phyloP scores from a whole-genome alignment of 2,113 vertebrate species.

The Todiramphus saurophagus region DNA sequence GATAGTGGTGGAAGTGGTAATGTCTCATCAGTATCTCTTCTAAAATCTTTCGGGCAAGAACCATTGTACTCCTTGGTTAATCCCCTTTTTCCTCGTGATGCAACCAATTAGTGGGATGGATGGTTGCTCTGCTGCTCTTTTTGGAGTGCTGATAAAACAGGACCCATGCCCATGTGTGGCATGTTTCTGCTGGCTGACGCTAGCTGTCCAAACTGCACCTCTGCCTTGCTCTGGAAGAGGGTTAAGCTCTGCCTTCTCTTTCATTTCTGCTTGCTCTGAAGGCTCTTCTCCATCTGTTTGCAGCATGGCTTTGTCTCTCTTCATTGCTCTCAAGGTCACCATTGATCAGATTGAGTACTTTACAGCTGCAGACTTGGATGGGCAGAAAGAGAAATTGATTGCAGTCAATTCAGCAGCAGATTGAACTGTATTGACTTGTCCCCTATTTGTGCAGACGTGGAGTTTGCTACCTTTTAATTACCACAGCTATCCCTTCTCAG shows the following conservation, averaged over 20 bases:
- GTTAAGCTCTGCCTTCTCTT: neutral
- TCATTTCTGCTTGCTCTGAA: neutral
- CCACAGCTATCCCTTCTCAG: neutral
- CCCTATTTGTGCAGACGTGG: conserved; percentile 17
- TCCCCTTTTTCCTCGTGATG: neutral
- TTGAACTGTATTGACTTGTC: conserved; percentile 59
- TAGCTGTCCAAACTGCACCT: neutral
- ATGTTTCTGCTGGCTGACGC: neutral
- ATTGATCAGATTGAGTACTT: conserved; percentile 73
- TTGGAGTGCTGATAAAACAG: neutral
- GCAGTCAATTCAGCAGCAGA: conserved; percentile 67
- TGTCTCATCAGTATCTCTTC: rapidly evolving
- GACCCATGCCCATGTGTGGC: rapidly evolving
- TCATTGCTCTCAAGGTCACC: conserved; percentile 68
- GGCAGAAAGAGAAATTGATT: conserved; percentile 69
- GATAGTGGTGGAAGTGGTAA: neutral
- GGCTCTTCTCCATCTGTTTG: neutral
- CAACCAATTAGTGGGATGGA: neutral
- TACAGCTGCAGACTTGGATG: conserved; percentile 67
- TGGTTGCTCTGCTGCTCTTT: neutral
- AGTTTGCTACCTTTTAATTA: conserved; percentile 69
- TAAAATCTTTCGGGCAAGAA: neutral
- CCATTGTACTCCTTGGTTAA: neutral
- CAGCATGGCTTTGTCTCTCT: conserved; percentile 4
- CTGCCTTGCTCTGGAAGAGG: neutral